Evolutionary conservation across 2,113 vertebrate species (phyloP).

Genomic region (Picathartes gymnocephalus): DNA sequence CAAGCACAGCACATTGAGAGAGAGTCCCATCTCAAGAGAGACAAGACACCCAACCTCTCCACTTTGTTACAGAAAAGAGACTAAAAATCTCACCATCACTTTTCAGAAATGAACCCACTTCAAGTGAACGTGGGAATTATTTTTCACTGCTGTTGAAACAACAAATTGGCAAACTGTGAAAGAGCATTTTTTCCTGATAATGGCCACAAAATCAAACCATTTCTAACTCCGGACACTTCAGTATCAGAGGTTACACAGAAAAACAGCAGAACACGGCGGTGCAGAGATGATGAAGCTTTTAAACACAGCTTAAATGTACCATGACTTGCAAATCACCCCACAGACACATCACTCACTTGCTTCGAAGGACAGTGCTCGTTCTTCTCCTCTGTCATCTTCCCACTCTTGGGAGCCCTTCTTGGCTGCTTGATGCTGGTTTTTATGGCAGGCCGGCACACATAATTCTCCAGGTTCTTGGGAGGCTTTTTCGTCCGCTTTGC

Average conservation of each 20-base stretch:
- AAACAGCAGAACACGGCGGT: rapidly evolving
- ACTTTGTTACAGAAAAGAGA: not conserved
- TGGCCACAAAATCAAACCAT: not conserved
- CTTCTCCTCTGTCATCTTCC: constrained; percentile 76
- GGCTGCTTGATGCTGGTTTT: constrained; percentile 85
- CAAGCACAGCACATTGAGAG: not conserved
- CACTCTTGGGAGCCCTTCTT: constrained; percentile 72
- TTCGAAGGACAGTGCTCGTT: constrained; percentile 70
- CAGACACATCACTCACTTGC: constrained; percentile 60
- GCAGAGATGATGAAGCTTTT: not conserved
- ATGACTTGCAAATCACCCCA: not conserved
- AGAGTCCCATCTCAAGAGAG: not conserved
- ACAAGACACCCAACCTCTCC: rapidly evolving
- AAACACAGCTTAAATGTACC: not conserved
- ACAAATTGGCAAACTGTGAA: not conserved
- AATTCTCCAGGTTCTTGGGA: constrained; percentile 97
- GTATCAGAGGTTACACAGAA: not conserved
- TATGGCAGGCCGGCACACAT: constrained; percentile 93
- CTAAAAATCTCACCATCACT: not conserved
- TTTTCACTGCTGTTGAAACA: not conserved
- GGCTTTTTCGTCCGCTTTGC: constrained; percentile 96
- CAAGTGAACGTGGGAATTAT: not conserved
- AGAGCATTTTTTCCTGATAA: not conserved
- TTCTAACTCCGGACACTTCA: not conserved
- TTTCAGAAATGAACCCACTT: not conserved